Evolutionary conservation across 2,113 vertebrate genomes (phyloP), one percentile per base, ranked within the genome.

Genomic region (Megaleporinus macrocephalus): DNA sequence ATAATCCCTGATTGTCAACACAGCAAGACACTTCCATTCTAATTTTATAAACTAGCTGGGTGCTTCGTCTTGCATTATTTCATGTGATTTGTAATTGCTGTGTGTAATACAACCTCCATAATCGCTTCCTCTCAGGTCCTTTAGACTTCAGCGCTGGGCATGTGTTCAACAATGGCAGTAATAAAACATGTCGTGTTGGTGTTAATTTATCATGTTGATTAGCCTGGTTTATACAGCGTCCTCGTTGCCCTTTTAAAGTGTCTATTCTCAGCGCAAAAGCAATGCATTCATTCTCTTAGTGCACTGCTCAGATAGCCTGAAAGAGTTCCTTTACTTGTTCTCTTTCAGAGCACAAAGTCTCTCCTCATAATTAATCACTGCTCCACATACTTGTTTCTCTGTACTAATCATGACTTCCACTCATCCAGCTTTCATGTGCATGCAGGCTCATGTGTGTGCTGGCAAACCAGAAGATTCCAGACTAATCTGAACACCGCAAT

Each of bases 201-300:
- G 49, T 68, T 79, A 44, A 82, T 85, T 82, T 61, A 74, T 70
- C 75, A 82, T 82, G 70, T 62, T 69, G 75, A 78, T 77, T 74
- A 81, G 69, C 62, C 55, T 27, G 20, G 62, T 74, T 47, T 76
- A 57, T n/a, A 62, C 59, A 69, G 53, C 24, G 47, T 74, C 78
- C 75, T 47, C 55, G 12, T 61, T 30, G 33, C 65, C 27, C 27
- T 81, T 75, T 85, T 79, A 57, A 73, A 44, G 26, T 66, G 71
- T 72, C 73, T 77, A 9, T n/a, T 78, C 33, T n/a, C 41, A 73
- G 70, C 51, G 55, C n/a, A 10, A 41, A 66, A 41, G 47, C 29
- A 66, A 44, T 53, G 4, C 51, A 82, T 74, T 78, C 49, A 68
- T 68, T 10, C 68, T 78, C 29, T 65, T 80, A 72, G 9, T 80